These are phyloP conservation scores for Coenonympha arcania DNA, from an alignment of 2,888 invertebrate species.

Conservation along the genomic window DNA sequence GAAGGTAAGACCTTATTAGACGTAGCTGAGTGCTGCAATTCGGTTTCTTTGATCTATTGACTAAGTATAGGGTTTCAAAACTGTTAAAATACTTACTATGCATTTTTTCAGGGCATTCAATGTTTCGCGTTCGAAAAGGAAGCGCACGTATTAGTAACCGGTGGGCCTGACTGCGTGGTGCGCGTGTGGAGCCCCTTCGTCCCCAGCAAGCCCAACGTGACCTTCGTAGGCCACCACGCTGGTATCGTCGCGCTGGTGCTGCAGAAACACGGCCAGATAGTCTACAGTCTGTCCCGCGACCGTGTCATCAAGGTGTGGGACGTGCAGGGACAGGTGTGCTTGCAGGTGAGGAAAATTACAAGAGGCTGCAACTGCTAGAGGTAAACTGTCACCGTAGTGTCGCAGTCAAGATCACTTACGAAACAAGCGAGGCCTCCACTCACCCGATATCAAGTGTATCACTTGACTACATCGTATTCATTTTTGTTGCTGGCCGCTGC, in stretches of 20 bases:
- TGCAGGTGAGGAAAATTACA: conserved; percentile 72
- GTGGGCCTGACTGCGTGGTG: conserved; percentile 83
- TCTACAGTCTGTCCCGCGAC: conserved; percentile 82
- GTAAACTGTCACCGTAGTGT: too few species aligned
- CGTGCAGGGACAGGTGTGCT: conserved; percentile 76
- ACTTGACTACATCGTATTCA: too few species aligned
- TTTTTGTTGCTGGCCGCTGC: too few species aligned
- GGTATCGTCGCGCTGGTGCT: conserved; percentile 79
- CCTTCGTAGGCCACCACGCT: conserved; percentile 80
- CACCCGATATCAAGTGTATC: too few species aligned
- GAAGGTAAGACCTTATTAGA: too few species aligned
- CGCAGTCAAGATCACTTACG: too few species aligned
- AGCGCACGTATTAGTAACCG: conserved; percentile 76
- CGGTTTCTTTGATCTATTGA: too few species aligned
- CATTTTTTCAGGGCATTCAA: conserved; percentile 68
- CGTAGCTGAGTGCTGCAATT: too few species aligned
- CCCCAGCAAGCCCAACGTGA: conserved; percentile 76
- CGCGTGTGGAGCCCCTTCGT: conserved; percentile 88
- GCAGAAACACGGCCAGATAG: conserved; percentile 77
- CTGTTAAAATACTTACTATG: too few species aligned
- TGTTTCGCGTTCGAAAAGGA: conserved; percentile 77
- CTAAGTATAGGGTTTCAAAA: too few species aligned
- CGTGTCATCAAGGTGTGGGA: conserved; percentile 85
- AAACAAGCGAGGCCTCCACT: too few species aligned
- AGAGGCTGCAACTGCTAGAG: too few species aligned